Conservation (phyloP, 2,113 vertebrate genomes). For the Rhegmatorhina hoffmannsi region DNA sequence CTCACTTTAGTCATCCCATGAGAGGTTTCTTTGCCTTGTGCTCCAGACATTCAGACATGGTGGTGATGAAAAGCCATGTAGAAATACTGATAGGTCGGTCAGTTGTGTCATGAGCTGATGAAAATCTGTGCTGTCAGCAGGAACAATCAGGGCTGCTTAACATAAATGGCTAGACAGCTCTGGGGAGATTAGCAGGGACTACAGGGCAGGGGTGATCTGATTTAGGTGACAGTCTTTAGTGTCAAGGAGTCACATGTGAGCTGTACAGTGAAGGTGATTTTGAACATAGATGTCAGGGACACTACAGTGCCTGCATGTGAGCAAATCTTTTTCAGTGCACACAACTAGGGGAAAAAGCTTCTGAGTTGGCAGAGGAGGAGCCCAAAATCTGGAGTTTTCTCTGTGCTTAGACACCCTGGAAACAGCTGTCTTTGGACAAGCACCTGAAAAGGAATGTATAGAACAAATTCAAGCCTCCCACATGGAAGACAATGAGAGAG, state of each 20-base stretch:
- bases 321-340: neutral
- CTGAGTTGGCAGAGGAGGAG: neutral
- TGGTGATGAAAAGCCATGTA: neutral
- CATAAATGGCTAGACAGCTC: conserved; percentile 22
- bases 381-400: neutral
- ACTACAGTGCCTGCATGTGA: accelerated
- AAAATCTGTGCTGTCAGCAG: conserved; percentile 59
- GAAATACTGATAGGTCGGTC: neutral
- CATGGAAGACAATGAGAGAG: accelerated
- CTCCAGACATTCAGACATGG: neutral
- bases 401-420: neutral
- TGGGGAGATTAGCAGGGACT: neutral
- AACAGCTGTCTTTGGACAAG: neutral
- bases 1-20: neutral
- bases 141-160: conserved; percentile 36
- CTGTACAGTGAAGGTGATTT: neutral
- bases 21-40: neutral
- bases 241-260: conserved; percentile 37
- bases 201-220: neutral
- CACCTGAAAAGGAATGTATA: accelerated
- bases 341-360: neutral
- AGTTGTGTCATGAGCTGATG: conserved; percentile 26
- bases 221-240: neutral
- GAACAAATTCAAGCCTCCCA: neutral
- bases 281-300: neutral